Percentiles rank a stretch among this genome's conserved stretches.
Conservation (phyloP, 2,797 vertebrate species). For the Macroramphosus scolopax region DNA sequence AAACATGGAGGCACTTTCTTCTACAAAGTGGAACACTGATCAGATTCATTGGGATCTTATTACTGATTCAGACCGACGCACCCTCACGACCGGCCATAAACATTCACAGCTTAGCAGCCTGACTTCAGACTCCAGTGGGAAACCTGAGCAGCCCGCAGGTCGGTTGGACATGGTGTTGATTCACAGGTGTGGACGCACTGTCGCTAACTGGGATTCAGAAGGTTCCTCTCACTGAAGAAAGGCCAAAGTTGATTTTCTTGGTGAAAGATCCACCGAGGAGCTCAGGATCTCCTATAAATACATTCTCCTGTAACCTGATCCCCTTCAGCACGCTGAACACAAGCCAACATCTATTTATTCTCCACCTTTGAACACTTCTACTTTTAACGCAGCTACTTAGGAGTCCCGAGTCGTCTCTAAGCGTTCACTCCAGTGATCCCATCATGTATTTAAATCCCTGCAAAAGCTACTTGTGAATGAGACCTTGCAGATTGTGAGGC, state of each 20-base stretch:
- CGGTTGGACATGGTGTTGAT: conserved; percentile 13
- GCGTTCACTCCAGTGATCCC: background rate
- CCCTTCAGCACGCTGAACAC: conserved; percentile 15
- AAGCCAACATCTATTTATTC: conserved; percentile 68
- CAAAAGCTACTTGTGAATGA: no score
- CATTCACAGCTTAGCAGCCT: no score
- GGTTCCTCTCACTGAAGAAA: background rate
- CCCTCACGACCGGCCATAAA: no score
- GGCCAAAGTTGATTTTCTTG: conserved; percentile 17
- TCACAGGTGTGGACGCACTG: conserved; percentile 7
- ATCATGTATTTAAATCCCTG: no score
- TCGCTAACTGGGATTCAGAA: background rate
- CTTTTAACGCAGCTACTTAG: conserved; percentile 22
- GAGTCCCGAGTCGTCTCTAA: background rate
- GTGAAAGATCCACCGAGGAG: conserved; percentile 16
- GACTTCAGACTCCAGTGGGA: no score
- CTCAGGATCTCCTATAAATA: conserved; percentile 63
- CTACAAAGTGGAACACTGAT: no score
- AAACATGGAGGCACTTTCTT: no score
- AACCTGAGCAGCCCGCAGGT: background rate
- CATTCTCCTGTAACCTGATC: conserved; percentile 59
- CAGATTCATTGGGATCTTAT: no score
- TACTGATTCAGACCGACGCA: no score
- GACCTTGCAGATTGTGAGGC: no score
- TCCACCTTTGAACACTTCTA: conserved; percentile 33